A percentile compares a stretch with the other conserved stretches of the same genome.
Evolutionary conservation across 2,888 invertebrate genomes (phyloP).

Genomic region (Altica lythri): DNA sequence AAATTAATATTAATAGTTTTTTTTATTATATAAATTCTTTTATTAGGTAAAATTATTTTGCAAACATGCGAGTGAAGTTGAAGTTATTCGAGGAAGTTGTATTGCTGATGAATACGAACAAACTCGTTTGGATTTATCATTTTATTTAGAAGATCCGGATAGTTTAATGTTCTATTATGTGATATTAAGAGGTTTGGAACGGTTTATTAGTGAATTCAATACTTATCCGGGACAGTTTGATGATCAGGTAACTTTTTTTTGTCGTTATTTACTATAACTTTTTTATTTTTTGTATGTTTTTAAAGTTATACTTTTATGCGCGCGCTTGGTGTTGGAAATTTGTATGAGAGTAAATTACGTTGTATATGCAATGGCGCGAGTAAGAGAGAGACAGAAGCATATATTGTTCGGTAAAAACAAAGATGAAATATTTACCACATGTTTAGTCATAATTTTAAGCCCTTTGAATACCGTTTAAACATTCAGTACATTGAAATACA

Average conservation of each 20-base stretch:
- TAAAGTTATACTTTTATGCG: no score
- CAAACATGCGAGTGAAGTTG: slow-evolving; percentile 81
- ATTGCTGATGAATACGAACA: slow-evolving; percentile 81
- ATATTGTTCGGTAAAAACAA: not conserved
- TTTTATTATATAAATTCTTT: slow-evolving; percentile 6
- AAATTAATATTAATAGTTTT: not conserved
- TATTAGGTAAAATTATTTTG: slow-evolving; percentile 78
- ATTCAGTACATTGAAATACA: no score
- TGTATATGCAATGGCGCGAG: no score
- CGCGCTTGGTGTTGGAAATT: no score
- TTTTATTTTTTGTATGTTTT: no score
- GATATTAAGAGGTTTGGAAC: slow-evolving; percentile 86
- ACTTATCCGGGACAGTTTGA: slow-evolving; percentile 87
- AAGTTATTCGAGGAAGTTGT: slow-evolving; percentile 77
- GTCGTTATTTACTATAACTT: not conserved
- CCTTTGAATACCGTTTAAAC: no score
- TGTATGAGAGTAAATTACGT: no score
- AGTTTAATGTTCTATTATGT: slow-evolving; percentile 89
- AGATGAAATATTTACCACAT: no score
- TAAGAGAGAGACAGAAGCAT: no score
- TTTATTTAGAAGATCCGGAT: slow-evolving; percentile 75
- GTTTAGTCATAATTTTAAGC: no score
- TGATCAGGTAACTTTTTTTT: slow-evolving; percentile 64
- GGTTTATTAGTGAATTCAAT: slow-evolving; percentile 86
- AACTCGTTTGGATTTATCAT: slow-evolving; percentile 49